Conservation (phyloP, 2,888 invertebrate species). For the Scaptomyza reducta region DNA sequence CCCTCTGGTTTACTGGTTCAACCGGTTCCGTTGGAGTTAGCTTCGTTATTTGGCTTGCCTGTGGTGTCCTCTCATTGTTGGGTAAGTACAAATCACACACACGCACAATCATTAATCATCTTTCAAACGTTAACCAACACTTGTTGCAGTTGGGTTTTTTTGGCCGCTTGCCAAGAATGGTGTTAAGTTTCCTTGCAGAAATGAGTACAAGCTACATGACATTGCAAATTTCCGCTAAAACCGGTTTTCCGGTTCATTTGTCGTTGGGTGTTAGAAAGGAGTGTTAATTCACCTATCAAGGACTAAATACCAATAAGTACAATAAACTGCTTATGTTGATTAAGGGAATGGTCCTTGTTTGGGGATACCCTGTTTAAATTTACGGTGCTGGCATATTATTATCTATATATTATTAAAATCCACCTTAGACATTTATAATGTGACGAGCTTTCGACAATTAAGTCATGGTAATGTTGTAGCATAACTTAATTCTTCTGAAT, state of each 20-base stretch:
- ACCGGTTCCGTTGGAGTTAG: constrained; percentile 97
- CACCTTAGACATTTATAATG: too few species aligned
- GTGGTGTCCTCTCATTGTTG: constrained; percentile 94
- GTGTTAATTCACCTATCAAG: too few species aligned
- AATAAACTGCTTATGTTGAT: not conserved
- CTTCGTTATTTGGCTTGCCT: constrained; percentile 97
- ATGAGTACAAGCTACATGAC: not conserved
- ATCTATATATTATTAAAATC: too few species aligned
- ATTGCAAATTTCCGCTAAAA: not conserved
- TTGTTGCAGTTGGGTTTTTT: not conserved
- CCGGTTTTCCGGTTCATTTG: not conserved
- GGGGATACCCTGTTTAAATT: not conserved
- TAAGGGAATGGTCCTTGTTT: not conserved
- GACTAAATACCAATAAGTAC: not conserved
- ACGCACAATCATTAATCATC: not conserved
- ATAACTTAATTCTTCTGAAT: too few species aligned
- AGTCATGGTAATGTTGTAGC: too few species aligned
- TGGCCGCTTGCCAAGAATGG: not conserved
- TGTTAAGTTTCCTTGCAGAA: not conserved
- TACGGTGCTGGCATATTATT: too few species aligned
- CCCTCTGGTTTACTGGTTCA: constrained; percentile 96
- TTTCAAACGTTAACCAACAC: not conserved
- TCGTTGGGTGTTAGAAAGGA: too few species aligned
- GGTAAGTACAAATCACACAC: constrained; percentile 86
- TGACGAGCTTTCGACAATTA: too few species aligned